Evolutionary conservation across 1,140 invertebrate genomes (phyloP).

Genomic region (Scaptomyza montana): DNA sequence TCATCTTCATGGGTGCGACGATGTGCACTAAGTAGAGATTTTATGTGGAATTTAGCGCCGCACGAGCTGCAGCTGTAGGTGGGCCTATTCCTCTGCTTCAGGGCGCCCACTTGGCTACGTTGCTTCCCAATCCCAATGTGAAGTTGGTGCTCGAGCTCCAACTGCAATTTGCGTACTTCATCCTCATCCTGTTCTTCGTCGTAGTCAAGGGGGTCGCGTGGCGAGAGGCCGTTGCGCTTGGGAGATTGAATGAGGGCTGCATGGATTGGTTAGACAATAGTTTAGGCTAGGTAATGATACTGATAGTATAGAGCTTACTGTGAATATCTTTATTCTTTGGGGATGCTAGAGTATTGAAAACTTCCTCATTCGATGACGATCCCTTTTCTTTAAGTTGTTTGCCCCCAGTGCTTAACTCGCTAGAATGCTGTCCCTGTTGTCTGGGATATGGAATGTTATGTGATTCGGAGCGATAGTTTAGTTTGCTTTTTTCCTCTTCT

Average conservation of each 20-base stretch:
- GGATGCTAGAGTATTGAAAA: no score
- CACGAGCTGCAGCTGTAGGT: constrained; percentile 51
- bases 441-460: constrained; percentile 12
- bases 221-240: constrained; percentile 60
- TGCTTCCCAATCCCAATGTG: neutral
- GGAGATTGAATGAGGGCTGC: constrained; percentile 40
- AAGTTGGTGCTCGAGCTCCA: constrained; percentile 15
- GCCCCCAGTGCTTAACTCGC: neutral
- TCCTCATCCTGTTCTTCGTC: constrained; percentile 12
- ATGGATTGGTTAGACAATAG: neutral
- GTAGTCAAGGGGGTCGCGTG: constrained; percentile 39
- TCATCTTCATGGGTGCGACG: constrained; percentile 64
- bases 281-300: neutral
- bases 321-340: constrained; percentile 4
- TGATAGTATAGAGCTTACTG: constrained; percentile 6
- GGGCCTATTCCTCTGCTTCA: constrained; percentile 18
- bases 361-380: constrained; percentile 2
- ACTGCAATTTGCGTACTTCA: constrained; percentile 5
- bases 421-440: neutral
- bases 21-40: constrained; percentile 58
- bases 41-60: constrained; percentile 60
- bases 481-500: constrained; percentile 37
- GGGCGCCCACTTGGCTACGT: constrained; percentile 12
- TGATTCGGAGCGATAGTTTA: constrained; percentile 40
- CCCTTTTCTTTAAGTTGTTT: constrained; percentile 4